A percentile compares a stretch with the other conserved stretches of the same genome.
phyloP scores from a whole-genome alignment of 2,888 invertebrate species.

The Conchocele bisecta region DNA sequence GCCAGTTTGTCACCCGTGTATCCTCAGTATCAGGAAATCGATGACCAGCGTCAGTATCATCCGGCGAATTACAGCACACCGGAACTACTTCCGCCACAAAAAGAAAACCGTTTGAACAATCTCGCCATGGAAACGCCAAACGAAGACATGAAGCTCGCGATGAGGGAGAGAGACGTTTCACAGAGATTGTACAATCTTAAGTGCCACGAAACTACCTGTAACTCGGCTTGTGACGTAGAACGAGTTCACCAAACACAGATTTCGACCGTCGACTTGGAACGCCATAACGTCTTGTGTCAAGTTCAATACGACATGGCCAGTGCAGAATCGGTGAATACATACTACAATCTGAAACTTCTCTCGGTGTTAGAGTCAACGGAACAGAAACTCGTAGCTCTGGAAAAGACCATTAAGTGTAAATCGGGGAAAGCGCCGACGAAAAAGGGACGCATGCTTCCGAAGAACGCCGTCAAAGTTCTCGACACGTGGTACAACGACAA shows the following conservation, averaged over 20 bases:
- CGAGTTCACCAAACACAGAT: conserved; percentile 54
- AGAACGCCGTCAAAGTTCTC: conserved; percentile 62
- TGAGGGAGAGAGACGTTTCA: conserved; percentile 47
- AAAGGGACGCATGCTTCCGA: conserved; percentile 64
- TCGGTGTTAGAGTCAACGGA: conserved; percentile 49
- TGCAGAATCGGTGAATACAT: conserved; percentile 45
- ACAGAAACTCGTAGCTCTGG: conserved; percentile 32
- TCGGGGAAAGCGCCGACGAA: conserved; percentile 20
- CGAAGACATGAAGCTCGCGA: conserved; percentile 53
- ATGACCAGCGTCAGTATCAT: not conserved
- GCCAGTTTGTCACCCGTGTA: not conserved
- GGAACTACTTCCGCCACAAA: conserved; percentile 9
- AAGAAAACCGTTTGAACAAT: not conserved
- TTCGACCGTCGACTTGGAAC: conserved; percentile 51
- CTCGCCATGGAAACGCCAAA: not conserved
- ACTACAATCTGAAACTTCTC: conserved; percentile 51
- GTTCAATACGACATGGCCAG: conserved; percentile 44
- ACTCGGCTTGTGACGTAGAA: conserved; percentile 38
- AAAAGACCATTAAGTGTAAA: conserved; percentile 21
- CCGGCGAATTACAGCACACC: conserved; percentile 3
- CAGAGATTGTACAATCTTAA: conserved; percentile 37
- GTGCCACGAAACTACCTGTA: conserved; percentile 7
- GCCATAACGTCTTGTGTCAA: conserved; percentile 54
- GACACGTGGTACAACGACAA: conserved; percentile 72
- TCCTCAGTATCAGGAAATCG: conserved; percentile 1